phyloP scores from a whole-genome alignment of 2,888 invertebrate genomes.

The Galerucella pusilla region DNA sequence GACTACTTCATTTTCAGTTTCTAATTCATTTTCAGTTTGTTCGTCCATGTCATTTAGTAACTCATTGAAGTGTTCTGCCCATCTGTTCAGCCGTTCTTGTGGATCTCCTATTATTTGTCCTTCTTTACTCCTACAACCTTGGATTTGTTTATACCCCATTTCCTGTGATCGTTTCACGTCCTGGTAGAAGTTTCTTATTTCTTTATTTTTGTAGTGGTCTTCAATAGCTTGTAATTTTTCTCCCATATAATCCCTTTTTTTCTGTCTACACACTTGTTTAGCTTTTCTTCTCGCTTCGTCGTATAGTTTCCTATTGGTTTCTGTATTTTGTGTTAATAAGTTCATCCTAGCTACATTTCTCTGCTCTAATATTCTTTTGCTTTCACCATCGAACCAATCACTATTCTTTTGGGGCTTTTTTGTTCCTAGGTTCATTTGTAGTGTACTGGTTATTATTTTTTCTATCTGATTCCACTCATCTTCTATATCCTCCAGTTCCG shows the following conservation, averaged over 20 bases:
- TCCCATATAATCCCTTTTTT: background rate
- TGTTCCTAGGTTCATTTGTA: no score
- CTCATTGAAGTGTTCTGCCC: background rate
- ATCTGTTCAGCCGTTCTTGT: background rate
- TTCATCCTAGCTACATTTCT: slow-evolving; percentile 5
- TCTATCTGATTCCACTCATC: no score
- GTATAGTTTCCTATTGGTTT: background rate
- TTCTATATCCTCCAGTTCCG: no score
- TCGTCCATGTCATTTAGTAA: no score
- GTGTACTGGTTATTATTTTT: no score
- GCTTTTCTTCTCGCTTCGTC: background rate
- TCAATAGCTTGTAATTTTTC: no score
- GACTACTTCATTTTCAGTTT: no score
- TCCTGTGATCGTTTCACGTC: background rate
- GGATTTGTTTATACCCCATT: background rate
- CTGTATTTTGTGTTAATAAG: slow-evolving; percentile 5
- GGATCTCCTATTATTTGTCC: background rate
- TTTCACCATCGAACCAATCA: background rate
- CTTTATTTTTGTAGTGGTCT: slow-evolving; percentile 1
- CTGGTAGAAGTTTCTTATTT: background rate
- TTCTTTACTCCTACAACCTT: slow-evolving; percentile 4
- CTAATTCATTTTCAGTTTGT: no score
- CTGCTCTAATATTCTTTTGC: background rate
- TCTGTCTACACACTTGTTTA: slow-evolving; percentile 3
- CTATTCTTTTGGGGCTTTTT: background rate